A percentile compares a stretch with the other conserved stretches of the same genome.
Evolutionary conservation across 30 jellyfish, hydroid and myxozoan species (phyloP).

Genomic region (Clytia hemisphaerica): DNA sequence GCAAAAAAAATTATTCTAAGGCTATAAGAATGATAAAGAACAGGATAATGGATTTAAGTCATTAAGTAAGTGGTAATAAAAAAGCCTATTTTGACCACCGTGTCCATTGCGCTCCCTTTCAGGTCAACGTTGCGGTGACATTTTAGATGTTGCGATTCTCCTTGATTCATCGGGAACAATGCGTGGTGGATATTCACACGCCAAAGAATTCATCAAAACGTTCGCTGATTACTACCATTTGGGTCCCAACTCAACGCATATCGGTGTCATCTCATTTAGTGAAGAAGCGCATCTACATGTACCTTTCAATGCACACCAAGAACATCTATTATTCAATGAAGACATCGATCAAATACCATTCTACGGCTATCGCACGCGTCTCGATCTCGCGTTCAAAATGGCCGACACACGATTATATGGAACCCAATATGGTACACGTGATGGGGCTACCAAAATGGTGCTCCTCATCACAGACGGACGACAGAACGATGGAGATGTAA

Average conservation of each 20-base stretch:
- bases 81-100: too few relatives aligned
- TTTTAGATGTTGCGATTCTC: background rate
- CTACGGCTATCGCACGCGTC: background rate
- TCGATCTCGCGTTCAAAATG: conserved; percentile 16
- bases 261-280: conserved; percentile 7
- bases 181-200: conserved; percentile 12
- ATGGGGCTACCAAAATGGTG: conserved; percentile 2
- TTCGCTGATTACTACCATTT: background rate
- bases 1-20: too few relatives aligned
- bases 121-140: background rate
- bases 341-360: background rate
- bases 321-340: background rate
- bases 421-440: conserved; percentile 2
- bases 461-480: conserved; percentile 13
- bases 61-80: too few relatives aligned
- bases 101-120: too few relatives aligned
- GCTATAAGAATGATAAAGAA: too few relatives aligned
- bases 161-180: conserved; percentile 10
- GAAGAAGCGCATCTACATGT: background rate
- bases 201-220: background rate
- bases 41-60: too few relatives aligned
- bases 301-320: conserved; percentile 2
- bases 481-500: background rate
- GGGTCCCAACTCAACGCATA: background rate
- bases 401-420: conserved; percentile 7